A percentile compares a stretch with the other conserved stretches of the same genome.
Evolutionary conservation across 2,797 vertebrate genomes (phyloP).

Genomic region (Erpetoichthys calabaricus): DNA sequence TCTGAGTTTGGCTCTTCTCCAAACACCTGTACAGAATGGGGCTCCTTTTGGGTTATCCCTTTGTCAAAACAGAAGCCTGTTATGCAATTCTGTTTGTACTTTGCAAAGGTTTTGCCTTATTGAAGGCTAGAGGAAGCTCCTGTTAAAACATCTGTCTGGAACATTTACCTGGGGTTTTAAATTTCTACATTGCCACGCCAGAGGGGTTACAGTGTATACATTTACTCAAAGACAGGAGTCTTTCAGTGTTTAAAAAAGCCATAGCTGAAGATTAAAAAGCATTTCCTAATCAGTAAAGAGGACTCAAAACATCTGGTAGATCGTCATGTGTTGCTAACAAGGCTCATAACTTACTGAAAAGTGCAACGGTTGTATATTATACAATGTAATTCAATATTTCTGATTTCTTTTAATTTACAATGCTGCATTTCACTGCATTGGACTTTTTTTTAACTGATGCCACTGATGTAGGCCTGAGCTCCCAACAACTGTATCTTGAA

Average conservation of each 20-base stretch:
- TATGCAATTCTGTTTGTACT: slow-evolving; percentile 3
- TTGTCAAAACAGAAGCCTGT: slow-evolving; percentile 3
- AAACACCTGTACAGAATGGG: slow-evolving; percentile 6
- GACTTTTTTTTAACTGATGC: too few species aligned
- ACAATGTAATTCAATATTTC: too few species aligned
- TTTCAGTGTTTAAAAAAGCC: slow-evolving; percentile 13
- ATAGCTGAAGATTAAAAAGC: not conserved
- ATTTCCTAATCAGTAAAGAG: slow-evolving; percentile 16
- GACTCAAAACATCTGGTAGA: slow-evolving; percentile 24
- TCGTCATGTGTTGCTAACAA: slow-evolving; percentile 21
- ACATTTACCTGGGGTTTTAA: slow-evolving; percentile 18
- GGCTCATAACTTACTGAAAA: slow-evolving; percentile 26
- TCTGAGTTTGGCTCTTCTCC: slow-evolving; percentile 1
- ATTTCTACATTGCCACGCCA: not conserved
- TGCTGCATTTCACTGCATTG: too few species aligned
- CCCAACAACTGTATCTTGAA: too few species aligned
- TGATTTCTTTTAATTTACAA: too few species aligned
- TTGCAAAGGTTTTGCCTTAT: slow-evolving; percentile 1
- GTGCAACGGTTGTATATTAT: slow-evolving; percentile 1
- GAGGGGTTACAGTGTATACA: slow-evolving; percentile 3
- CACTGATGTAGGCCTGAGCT: too few species aligned
- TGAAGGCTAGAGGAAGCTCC: slow-evolving; percentile 14
- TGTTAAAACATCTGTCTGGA: slow-evolving; percentile 23
- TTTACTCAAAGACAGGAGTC: slow-evolving; percentile 11
- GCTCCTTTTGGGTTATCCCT: slow-evolving; percentile 2